phyloP scores from a whole-genome alignment of 2,797 vertebrate species.

The Poecilia picta region DNA sequence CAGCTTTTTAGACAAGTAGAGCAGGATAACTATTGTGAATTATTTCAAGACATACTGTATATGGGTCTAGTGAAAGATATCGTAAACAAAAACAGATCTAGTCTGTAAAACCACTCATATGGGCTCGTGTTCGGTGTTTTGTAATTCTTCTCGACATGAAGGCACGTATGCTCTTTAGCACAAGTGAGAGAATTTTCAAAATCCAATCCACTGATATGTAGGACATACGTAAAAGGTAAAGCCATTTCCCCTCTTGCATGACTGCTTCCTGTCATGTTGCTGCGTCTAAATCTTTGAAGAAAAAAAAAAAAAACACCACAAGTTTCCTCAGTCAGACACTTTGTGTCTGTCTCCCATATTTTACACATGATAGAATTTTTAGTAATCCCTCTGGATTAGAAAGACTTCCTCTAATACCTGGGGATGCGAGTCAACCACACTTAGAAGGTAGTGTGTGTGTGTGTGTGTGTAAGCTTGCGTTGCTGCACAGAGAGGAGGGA shows the following conservation, averaged over 20 bases:
- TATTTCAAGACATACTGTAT: background rate
- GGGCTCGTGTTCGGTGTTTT: background rate
- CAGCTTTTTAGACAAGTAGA: slow-evolving; percentile 8
- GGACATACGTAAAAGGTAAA: slow-evolving; percentile 26
- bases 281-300: slow-evolving; percentile 54
- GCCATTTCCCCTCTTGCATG: slow-evolving; percentile 18
- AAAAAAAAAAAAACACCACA: slow-evolving; percentile 42
- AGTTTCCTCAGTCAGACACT: slow-evolving; percentile 50
- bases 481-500: slow-evolving; percentile 50
- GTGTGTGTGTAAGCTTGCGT: slow-evolving; percentile 60
- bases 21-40: background rate
- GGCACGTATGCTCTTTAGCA: background rate
- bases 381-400: slow-evolving; percentile 73
- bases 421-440: slow-evolving; percentile 65
- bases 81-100: background rate
- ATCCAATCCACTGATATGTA: slow-evolving; percentile 18
- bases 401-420: slow-evolving; percentile 64
- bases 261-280: slow-evolving; percentile 37
- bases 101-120: background rate
- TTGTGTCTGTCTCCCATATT: slow-evolving; percentile 52
- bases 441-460: slow-evolving; percentile 53
- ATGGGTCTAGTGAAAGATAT: background rate
- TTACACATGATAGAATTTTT: slow-evolving; percentile 64
- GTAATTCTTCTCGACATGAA: background rate
- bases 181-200: slow-evolving; percentile 13